Evolutionary conservation across 2,797 vertebrate species (phyloP), one percentile per base, ranked within the genome.

Genomic region (Hydrocynus forskahlii): DNA sequence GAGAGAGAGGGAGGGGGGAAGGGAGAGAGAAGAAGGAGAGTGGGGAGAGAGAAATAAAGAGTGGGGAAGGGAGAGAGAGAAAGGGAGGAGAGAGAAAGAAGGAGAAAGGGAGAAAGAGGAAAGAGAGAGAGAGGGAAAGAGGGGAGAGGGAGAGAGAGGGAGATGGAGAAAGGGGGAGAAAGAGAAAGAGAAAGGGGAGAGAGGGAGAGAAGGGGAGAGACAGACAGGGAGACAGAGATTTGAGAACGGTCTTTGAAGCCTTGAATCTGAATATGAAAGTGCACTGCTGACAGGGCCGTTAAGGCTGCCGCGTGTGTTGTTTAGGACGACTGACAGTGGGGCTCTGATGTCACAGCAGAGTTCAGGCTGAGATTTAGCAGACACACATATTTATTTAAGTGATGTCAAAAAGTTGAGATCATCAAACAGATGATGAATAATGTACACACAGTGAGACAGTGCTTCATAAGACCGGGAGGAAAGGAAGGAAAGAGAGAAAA

Each of bases 381-480:
- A 62, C 40, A 71, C 76, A 83, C 70, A 77, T 69, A 66, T 67
- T 81, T 80, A 79, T 81, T 83, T 75, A 86, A 73, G 55, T 80
- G 83, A 38, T 70, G 45, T 60, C 72, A 72, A 83, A 75, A 72
- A 62, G 68, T 17, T 76, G 38, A 78, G 48, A 50, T 86, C 79
- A 78, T 57, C 77, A 85, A 68, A 82, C 67, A 76, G 86, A 80
- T 77, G 70, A 87, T 88, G 67, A 87, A 88, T 88, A 85, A 89
- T 81, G 57, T 86, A 80, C 81, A 78, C 17, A 64, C 66, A 72
- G 64, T 12, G 66, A 84, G 72, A 35, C 70, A 29, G 25, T 62
- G 68, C 78, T 43, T 43, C 29, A 23, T 52, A 60, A 60, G 63
- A 21, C 45, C 5, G 17, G 40, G 43, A n/a, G n/a, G 19, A 64